These are phyloP conservation scores for Tachycineta bicolor DNA, from an alignment of 2,113 vertebrate species.

Conservation along the genomic window DNA sequence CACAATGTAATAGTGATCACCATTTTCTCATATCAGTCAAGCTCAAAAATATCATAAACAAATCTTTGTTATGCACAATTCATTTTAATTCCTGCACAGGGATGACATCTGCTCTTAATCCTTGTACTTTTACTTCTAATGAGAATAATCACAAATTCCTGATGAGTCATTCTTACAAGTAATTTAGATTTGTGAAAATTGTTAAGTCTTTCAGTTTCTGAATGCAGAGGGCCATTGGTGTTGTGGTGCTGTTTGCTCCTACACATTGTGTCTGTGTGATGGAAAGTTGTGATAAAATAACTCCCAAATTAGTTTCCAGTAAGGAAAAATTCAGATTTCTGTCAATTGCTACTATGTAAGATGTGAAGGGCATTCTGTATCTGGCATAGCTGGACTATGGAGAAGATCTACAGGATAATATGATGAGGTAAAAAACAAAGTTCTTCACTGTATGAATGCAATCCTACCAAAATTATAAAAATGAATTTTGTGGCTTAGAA, in stretches of 20 bases:
- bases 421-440: background rate
- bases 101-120: constrained; percentile 46
- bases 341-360: background rate
- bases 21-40: background rate
- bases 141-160: constrained; percentile 33
- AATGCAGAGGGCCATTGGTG: background rate
- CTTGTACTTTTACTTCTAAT: constrained; percentile 33
- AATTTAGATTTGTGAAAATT: background rate
- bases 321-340: background rate
- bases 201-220: background rate
- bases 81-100: constrained; percentile 45
- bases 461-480: background rate
- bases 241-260: background rate
- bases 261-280: background rate
- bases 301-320: background rate
- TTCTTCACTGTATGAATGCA: background rate
- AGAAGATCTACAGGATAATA: background rate
- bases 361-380: background rate
- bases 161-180: background rate
- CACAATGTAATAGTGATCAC: background rate
- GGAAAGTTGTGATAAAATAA: background rate
- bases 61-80: constrained; percentile 23
- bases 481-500: background rate
- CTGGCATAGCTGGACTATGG: background rate
- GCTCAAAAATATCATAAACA: constrained; percentile 33